Evolutionary conservation across 2,113 vertebrate species (phyloP).

Genomic region (Scopus umbretta): DNA sequence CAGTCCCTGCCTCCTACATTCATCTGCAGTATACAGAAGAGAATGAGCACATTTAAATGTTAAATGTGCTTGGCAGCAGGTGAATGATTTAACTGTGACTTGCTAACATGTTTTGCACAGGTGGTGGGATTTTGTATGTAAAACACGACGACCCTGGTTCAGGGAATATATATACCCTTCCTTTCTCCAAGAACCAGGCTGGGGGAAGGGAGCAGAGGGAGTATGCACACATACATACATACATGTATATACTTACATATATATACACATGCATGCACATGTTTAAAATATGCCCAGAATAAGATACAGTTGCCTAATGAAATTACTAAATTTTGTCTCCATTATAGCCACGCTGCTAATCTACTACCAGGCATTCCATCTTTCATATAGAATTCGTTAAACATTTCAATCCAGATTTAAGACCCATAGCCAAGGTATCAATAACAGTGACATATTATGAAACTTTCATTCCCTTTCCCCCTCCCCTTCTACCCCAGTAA

Average conservation of each 20-base stretch:
- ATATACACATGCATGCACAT: background rate
- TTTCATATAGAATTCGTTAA: background rate
- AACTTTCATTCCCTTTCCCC: constrained; percentile 47
- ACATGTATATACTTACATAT: background rate
- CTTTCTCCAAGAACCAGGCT: background rate
- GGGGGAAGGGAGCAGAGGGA: background rate
- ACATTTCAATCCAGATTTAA: constrained; percentile 33
- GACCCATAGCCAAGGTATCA: constrained; percentile 47
- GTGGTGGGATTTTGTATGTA: background rate
- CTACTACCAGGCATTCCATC: background rate
- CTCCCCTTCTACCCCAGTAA: constrained; percentile 40
- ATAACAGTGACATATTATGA: constrained; percentile 66
- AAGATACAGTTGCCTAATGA: background rate
- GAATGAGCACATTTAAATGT: background rate
- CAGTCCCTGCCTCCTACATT: background rate
- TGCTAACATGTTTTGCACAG: background rate
- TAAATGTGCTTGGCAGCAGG: background rate
- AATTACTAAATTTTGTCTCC: background rate
- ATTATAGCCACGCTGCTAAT: background rate
- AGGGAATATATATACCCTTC: background rate
- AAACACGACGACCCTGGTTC: background rate
- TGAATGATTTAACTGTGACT: background rate
- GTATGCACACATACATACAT: no score
- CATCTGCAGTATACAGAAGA: background rate
- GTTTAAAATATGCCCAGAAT: background rate